These are phyloP conservation scores for Phymanthus crucifer DNA, from an alignment of 92 coral and sea anemone genomes.

Conservation along the genomic window DNA sequence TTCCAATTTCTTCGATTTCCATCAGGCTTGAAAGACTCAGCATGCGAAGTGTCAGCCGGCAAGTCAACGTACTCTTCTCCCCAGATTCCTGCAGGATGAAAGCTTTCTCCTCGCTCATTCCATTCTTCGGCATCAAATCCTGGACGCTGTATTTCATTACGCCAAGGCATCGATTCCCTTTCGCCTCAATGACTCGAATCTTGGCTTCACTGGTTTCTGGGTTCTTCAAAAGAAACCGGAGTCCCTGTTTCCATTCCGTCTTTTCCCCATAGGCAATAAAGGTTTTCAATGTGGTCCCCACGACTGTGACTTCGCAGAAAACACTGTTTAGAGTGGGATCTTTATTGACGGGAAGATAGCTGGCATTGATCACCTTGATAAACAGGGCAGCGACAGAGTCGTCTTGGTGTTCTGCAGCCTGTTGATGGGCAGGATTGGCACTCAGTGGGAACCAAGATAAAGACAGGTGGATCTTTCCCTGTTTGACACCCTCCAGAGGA, in stretches of 20 bases:
- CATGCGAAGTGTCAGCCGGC: conserved; percentile 81
- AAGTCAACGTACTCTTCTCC: conserved; percentile 79
- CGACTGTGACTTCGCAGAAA: conserved; percentile 85
- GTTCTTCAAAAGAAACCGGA: conserved; percentile 80
- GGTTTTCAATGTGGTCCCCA: conserved; percentile 70
- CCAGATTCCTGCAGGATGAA: conserved; percentile 78
- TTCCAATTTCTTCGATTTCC: conserved; percentile 17
- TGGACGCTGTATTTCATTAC: conserved; percentile 57
- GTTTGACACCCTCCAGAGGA: conserved; percentile 90
- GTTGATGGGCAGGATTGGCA: conserved; percentile 49
- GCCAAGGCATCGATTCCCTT: conserved; percentile 78
- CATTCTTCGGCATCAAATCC: conserved; percentile 63
- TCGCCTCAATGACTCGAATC: conserved; percentile 83
- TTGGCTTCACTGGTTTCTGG: conserved; percentile 69
- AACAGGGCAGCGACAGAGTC: conserved; percentile 82
- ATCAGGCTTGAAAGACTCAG: conserved; percentile 45
- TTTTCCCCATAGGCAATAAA: conserved; percentile 81
- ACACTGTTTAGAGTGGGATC: conserved; percentile 71
- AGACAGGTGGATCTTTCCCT: conserved; percentile 72
- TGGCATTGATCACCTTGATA: conserved; percentile 79
- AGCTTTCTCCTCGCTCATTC: conserved; percentile 59
- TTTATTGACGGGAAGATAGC: conserved; percentile 65
- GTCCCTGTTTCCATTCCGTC: conserved; percentile 91
- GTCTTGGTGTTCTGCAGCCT: conserved; percentile 48
- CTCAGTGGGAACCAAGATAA: conserved; percentile 76